Base-by-base conservation (phyloP, 2,797 vertebrate species). In the Pseudopleuronectes americanus region DNA sequence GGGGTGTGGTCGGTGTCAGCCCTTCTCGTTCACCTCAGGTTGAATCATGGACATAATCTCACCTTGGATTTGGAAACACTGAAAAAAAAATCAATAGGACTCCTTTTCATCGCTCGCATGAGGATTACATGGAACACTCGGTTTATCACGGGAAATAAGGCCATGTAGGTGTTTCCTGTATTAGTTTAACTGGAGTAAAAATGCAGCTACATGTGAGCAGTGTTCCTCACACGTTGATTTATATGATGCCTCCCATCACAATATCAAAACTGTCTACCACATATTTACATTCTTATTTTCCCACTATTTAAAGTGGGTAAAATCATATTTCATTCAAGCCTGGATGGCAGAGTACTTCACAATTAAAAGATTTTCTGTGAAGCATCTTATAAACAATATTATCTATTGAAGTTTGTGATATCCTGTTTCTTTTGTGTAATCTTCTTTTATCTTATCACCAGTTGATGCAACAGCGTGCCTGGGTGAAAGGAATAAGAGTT, bases 61-160 rank as follows among this genome's bases (percentile, higher is more conserved):
- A 51, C 16, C 38, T 17, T 0, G 4, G 70, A 31, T 43, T 57
- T 55, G 53, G 33, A 64, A 36, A 55, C 38, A 14, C 12, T 14
- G 4, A 41, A 16, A 41, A 41, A 38, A 57, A 63, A 84, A 43
- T 71, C 66, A 74, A 79, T 64, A 57, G 43, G 53, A 33, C 3
- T 47, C 19, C 43, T 21, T 22, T 64, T 49, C 1, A 72, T 64
- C 31, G 33, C 62, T 57, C 68, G 28, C 63, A 70, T n/a, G 26
- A 51, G 43, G 64, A 76, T 33, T 9, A 60, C 2, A 65, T n/a
- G 21, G n/a, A 14, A 14, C 52, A 62, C 55, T 31, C 14, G 4
- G 7, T 55, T 67, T 69, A 58, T 63, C 4, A 36, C 5, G 38
- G 33, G 33, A 21, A 55, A 67, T 63, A 6, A 26, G 38, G 43